Conservation (phyloP, 2,888 invertebrate species). For the Lasioglossum zephyrum region DNA sequence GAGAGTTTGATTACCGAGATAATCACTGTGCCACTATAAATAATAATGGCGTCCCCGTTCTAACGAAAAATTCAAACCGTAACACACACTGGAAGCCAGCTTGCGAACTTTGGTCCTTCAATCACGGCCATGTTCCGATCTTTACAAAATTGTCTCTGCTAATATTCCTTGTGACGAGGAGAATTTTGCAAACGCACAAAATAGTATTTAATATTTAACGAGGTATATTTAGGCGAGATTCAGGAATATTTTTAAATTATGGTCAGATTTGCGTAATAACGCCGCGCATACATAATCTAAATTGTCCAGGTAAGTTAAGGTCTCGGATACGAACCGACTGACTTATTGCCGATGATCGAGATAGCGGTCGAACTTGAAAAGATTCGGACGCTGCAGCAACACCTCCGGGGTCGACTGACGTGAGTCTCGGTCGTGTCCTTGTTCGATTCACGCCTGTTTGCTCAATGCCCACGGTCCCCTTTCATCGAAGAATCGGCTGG, state of each 20-base stretch:
- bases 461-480: slow-evolving; percentile 61
- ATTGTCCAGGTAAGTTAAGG: neutral
- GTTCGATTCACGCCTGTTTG: slow-evolving; percentile 45
- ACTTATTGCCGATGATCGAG: neutral
- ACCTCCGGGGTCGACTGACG: slow-evolving; percentile 42
- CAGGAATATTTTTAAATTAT: neutral
- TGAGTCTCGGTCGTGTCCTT: slow-evolving; percentile 44
- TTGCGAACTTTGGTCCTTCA: neutral
- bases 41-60: neutral
- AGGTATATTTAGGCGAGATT: no score
- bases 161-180: no score
- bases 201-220: no score
- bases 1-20: slow-evolving; percentile 63
- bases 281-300: neutral
- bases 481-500: slow-evolving; percentile 77
- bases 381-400: slow-evolving; percentile 33
- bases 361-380: neutral
- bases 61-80: neutral
- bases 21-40: neutral
- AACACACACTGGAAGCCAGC: neutral
- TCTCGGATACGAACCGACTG: neutral
- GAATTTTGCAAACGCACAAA: no score
- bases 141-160: no score
- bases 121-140: neutral
- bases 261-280: neutral